These are phyloP conservation scores for Pyrochroa serraticornis DNA, from an alignment of 2,888 invertebrate species.

Conservation along the genomic window DNA sequence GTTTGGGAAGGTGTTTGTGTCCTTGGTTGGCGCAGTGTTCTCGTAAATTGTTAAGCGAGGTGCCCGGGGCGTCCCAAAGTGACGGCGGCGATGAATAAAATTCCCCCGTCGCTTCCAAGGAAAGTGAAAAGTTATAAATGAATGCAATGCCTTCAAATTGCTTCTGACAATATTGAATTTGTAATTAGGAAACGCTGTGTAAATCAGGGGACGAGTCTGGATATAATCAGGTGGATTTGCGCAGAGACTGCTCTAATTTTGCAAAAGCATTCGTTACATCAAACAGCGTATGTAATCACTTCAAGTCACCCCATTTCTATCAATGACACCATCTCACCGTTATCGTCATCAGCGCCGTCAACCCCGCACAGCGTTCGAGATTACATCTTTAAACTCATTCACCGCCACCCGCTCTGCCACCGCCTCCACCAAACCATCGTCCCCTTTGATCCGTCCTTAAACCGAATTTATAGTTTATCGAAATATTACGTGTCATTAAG, in stretches of 20 bases:
- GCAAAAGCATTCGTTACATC: slow-evolving; percentile 30
- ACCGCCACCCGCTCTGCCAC: too few species aligned
- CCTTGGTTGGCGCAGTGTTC: too few species aligned
- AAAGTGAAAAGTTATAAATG: slow-evolving; percentile 12
- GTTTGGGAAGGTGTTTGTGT: too few species aligned
- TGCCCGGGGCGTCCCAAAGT: too few species aligned
- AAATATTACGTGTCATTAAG: neutral
- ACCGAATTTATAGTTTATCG: neutral
- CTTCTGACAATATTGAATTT: slow-evolving; percentile 34
- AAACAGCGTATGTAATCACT: slow-evolving; percentile 32
- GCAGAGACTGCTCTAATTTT: slow-evolving; percentile 32
- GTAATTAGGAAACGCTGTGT: slow-evolving; percentile 33
- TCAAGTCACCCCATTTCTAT: slow-evolving; percentile 28
- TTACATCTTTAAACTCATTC: neutral
- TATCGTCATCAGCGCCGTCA: slow-evolving; percentile 15
- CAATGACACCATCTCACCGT: slow-evolving; percentile 20
- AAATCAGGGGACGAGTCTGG: slow-evolving; percentile 29
- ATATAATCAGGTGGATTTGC: slow-evolving; percentile 32
- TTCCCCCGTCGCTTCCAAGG: neutral
- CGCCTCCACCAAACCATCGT: too few species aligned
- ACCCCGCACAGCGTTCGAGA: neutral
- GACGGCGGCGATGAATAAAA: slow-evolving; percentile 1
- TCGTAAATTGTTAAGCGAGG: too few species aligned
- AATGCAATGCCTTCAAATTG: slow-evolving; percentile 13
- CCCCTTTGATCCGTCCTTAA: slow-evolving; percentile 2